These are phyloP conservation scores for Ctenopoma multispine DNA, from an alignment of 2,797 vertebrate species.

Conservation along the genomic window DNA sequence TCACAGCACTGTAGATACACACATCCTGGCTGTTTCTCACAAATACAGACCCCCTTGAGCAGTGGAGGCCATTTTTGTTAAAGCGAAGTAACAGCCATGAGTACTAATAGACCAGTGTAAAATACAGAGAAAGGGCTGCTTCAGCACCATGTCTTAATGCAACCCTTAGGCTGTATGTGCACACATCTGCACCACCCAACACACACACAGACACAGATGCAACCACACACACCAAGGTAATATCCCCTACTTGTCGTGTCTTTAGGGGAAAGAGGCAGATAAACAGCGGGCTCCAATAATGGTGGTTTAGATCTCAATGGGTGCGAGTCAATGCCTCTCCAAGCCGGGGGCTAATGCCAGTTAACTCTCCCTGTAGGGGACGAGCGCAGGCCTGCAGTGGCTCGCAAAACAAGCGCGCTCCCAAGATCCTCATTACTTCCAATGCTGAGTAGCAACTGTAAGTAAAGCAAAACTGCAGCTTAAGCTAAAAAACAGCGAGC, in stretches of 20 bases:
- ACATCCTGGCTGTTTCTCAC: conserved; percentile 32
- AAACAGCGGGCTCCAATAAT: conserved; percentile 83
- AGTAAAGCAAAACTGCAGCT: conserved; percentile 83
- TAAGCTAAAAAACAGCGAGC: conserved; percentile 77
- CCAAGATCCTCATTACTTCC: conserved; percentile 86
- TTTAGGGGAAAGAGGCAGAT: conserved; percentile 76
- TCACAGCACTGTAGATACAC: neutral
- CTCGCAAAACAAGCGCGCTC: conserved; percentile 81
- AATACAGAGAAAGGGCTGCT: conserved; percentile 77
- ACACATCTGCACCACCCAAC: conserved; percentile 59
- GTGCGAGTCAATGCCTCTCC: conserved; percentile 82
- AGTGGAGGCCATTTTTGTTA: conserved; percentile 61
- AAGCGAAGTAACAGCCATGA: conserved; percentile 64
- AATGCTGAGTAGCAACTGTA: conserved; percentile 80
- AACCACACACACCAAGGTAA: conserved; percentile 65
- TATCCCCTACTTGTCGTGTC: conserved; percentile 75
- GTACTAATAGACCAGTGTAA: conserved; percentile 69
- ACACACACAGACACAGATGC: conserved; percentile 25
- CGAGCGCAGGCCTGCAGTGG: conserved; percentile 71
- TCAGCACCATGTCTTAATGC: conserved; percentile 79
- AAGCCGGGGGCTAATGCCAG: conserved; percentile 84
- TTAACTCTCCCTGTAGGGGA: conserved; percentile 84
- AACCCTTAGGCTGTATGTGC: conserved; percentile 72
- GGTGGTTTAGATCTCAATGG: conserved; percentile 82
- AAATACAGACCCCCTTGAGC: conserved; percentile 45